Evolutionary conservation across 2,888 invertebrate genomes (phyloP), one percentile per base, ranked within the genome.

Genomic region (Alloscopus bannaensis): DNA sequence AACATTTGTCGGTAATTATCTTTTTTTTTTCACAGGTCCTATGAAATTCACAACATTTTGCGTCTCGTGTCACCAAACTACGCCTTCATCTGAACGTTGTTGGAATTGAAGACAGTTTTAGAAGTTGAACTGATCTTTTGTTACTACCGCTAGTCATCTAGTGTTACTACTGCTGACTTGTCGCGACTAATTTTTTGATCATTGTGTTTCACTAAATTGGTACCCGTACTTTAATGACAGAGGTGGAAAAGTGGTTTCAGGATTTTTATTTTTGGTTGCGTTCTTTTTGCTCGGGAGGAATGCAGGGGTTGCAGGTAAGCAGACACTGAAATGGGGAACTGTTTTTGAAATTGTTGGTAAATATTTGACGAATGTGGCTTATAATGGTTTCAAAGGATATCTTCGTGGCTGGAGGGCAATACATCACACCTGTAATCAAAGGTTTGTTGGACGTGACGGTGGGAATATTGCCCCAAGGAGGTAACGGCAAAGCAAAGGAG

Each of bases 391-490:
- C 68, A 1, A 40, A 85, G 85, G 84, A 85, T 55, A 72, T 85
- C 16, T 28, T 86, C 16, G 70, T 70, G n/a, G 68, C 81, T 26
- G 81, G 84, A 8, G 62, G 69, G 18, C 57, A 80, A 13, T 73
- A 76, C 11, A 62, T 84, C 13, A 65, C 68, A 16, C 85, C 85
- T 3, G 77, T 84, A 11, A 62, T 84, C 0, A 80, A 73, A 68
- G 81, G 83, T 8, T 52, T 84, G 24, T n/a, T 84, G 22, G 84
- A 84, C 36, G 76, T 80, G 18, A 68, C 83, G 11, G 42, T 47
- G 3, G 47, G 76, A 0, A 73, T 82, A 11, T 70, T 84, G 22
- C 80, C 80, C 18, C 26, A 42, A 18, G 83, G 80, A n/a, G 29
- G 24, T 8, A 69, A 69, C 16, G 64, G 69, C 20, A 76, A 70